phyloP scores from a whole-genome alignment of 2,797 vertebrate genomes.

The Poeciliopsis turneri region DNA sequence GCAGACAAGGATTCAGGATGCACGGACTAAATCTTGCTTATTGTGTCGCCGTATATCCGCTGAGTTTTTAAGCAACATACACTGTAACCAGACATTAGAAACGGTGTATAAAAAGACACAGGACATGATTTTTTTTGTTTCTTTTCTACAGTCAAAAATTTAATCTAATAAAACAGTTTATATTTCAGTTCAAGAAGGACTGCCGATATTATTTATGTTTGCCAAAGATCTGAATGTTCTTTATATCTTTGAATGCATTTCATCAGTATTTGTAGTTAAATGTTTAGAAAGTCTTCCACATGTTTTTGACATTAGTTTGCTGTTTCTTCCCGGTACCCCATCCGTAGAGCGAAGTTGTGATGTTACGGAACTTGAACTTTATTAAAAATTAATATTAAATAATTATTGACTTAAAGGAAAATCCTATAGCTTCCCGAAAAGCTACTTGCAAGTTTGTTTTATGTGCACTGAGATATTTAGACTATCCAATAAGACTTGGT shows the following conservation, averaged over 20 bases:
- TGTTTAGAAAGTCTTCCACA: not conserved
- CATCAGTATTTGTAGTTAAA: not conserved
- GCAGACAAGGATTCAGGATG: slow-evolving; percentile 14
- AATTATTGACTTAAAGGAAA: too few species aligned
- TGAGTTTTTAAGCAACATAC: not conserved
- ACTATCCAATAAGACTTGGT: too few species aligned
- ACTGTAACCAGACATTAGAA: not conserved
- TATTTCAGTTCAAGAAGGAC: not conserved
- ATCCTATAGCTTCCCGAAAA: too few species aligned
- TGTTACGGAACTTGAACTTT: too few species aligned
- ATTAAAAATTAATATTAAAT: too few species aligned
- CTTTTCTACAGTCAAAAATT: not conserved
- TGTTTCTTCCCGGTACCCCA: not conserved
- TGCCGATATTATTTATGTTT: not conserved
- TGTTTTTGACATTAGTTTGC: not conserved
- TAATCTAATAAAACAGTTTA: not conserved
- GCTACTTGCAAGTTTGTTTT: too few species aligned
- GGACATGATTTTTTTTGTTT: not conserved
- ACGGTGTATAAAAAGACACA: not conserved
- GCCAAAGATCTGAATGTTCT: not conserved
- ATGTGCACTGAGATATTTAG: too few species aligned
- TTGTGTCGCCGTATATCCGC: not conserved
- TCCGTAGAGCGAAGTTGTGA: not conserved
- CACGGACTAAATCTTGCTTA: not conserved
- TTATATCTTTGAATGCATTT: not conserved